Conservation (phyloP, 1,140 invertebrate genomes). For the Neelides sp. region DNA sequence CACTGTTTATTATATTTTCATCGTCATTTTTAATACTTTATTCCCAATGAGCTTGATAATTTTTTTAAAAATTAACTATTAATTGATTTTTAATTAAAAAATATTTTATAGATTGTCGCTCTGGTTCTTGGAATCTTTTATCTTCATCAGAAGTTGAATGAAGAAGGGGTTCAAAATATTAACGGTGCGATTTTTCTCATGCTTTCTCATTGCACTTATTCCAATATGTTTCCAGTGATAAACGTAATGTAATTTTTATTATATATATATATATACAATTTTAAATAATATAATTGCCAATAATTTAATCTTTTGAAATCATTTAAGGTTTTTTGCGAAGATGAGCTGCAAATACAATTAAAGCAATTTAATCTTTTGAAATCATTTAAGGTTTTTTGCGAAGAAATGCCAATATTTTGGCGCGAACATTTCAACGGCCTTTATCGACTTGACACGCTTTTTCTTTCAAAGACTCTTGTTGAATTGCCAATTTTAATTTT, state of each 20-base stretch:
- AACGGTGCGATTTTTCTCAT: conserved; percentile 41
- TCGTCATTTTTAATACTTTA: no score
- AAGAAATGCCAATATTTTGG: conserved; percentile 31
- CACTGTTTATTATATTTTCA: no score
- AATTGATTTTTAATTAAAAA: no score
- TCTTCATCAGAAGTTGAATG: conserved; percentile 36
- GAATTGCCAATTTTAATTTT: conserved; percentile 37
- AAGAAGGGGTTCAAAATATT: conserved; percentile 40
- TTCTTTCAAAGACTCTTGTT: conserved; percentile 33
- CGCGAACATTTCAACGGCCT: conserved; percentile 33
- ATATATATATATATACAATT: no score
- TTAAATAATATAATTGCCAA: no score
- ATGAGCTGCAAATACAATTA: no score
- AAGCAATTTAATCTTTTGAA: not conserved
- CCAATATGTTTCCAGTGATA: conserved; percentile 33
- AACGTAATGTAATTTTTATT: no score
- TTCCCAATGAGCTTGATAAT: no score
- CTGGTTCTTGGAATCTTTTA: conserved; percentile 40
- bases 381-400: conserved; percentile 31
- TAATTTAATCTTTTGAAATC: not conserved
- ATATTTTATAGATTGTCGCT: conserved; percentile 34
- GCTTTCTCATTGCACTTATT: conserved; percentile 37
- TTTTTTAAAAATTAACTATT: no score
- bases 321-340: no score
- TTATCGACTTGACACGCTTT: conserved; percentile 32